These are phyloP conservation scores for Gobiocypris rarus DNA, from an alignment of 2,113 vertebrate genomes.

Conservation along the genomic window DNA sequence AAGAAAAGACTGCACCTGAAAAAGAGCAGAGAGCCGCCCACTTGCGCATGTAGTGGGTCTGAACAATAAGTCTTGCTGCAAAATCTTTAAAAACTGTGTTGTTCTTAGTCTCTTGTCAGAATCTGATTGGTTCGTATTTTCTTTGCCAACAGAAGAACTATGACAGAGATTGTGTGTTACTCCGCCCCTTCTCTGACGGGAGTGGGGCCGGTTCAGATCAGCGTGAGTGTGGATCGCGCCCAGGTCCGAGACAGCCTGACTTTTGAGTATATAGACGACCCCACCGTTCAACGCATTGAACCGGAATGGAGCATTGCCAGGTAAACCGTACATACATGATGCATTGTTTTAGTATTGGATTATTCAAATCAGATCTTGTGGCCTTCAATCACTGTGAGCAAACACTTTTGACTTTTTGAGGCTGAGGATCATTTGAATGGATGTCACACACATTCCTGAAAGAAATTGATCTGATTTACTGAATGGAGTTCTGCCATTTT, in stretches of 20 bases:
- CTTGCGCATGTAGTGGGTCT: not conserved
- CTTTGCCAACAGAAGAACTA: slow-evolving; percentile 80
- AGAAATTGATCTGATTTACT: slow-evolving; percentile 3
- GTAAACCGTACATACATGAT: slow-evolving; percentile 67
- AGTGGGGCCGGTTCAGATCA: slow-evolving; percentile 86
- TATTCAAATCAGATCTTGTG: not conserved
- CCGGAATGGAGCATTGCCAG: slow-evolving; percentile 98
- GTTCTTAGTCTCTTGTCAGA: not conserved
- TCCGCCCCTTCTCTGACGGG: slow-evolving; percentile 87
- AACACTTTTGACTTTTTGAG: not conserved
- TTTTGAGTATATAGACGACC: slow-evolving; percentile 96
- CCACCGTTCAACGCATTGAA: slow-evolving; percentile 90
- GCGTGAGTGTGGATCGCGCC: slow-evolving; percentile 88
- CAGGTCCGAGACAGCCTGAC: slow-evolving; percentile 83
- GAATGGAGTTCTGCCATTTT: not conserved
- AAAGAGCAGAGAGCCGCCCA: not conserved
- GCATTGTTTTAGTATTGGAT: not conserved
- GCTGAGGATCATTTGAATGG: not conserved
- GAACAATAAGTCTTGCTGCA: slow-evolving; percentile 14
- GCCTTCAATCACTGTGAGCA: not conserved
- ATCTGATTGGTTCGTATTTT: not conserved
- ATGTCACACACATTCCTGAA: not conserved
- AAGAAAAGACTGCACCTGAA: slow-evolving; percentile 8
- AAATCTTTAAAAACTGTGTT: not conserved
- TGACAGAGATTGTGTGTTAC: slow-evolving; percentile 91